Evolutionary conservation across 2,888 invertebrate genomes (phyloP).

Genomic region (Chromoteleia sp.): DNA sequence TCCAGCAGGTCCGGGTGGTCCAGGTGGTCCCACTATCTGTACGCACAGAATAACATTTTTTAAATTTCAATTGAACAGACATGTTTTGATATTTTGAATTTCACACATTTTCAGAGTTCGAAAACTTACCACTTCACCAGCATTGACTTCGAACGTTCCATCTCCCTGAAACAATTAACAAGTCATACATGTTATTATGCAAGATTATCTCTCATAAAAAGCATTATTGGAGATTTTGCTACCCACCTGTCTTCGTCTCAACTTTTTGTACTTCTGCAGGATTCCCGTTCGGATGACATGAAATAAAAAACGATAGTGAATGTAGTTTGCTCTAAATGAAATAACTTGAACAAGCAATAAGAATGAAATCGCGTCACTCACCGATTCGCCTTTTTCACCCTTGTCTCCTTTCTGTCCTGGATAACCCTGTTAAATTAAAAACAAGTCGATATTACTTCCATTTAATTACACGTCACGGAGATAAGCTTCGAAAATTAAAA

Average conservation of each 20-base stretch:
- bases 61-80: too few species aligned
- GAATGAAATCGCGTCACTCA: slow-evolving; percentile 85
- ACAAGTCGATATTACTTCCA: slow-evolving; percentile 81
- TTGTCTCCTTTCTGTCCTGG: slow-evolving; percentile 96
- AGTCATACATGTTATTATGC: slow-evolving; percentile 11
- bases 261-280: slow-evolving; percentile 92
- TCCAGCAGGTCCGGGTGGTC: slow-evolving; percentile 92
- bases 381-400: slow-evolving; percentile 97
- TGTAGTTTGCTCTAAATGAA: slow-evolving; percentile 4
- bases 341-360: slow-evolving; percentile 12
- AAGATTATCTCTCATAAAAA: slow-evolving; percentile 36
- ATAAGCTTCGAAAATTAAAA: slow-evolving; percentile 26
- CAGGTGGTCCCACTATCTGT: slow-evolving; percentile 88
- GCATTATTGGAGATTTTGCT: slow-evolving; percentile 52
- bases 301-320: slow-evolving; percentile 72
- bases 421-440: slow-evolving; percentile 87
- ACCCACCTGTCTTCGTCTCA: slow-evolving; percentile 91
- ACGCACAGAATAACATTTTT: slow-evolving; percentile 12
- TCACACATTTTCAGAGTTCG: not conserved
- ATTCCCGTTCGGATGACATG: slow-evolving; percentile 73
- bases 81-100: not conserved
- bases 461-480: slow-evolving; percentile 39
- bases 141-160: slow-evolving; percentile 91
- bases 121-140: slow-evolving; percentile 89
- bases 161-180: slow-evolving; percentile 89